Evolutionary conservation across 2,113 vertebrate genomes (phyloP).

Genomic region (Chionomys nivalis): DNA sequence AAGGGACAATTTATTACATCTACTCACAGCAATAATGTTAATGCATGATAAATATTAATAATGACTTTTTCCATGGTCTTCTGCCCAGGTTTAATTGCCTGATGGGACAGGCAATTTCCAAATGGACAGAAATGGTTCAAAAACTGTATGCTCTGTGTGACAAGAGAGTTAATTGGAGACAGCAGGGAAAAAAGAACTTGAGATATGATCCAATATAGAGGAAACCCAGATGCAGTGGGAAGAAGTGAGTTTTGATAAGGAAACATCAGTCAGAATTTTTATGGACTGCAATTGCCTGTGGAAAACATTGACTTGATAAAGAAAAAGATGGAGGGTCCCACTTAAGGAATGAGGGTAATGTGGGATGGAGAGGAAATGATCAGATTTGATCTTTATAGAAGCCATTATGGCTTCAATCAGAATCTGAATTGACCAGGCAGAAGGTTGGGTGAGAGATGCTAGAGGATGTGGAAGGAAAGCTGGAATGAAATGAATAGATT

Average conservation of each 20-base stretch:
- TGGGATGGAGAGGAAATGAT: not conserved
- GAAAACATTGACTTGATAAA: not conserved
- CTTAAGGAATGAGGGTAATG: not conserved
- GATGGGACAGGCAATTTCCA: constrained; percentile 37
- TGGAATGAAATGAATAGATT: not conserved
- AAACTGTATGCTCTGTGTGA: not conserved
- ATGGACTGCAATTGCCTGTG: not conserved
- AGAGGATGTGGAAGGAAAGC: not conserved
- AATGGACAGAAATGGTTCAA: constrained; percentile 41
- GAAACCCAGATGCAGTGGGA: not conserved
- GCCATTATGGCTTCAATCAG: not conserved
- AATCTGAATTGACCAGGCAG: not conserved
- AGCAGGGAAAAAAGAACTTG: not conserved
- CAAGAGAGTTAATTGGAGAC: constrained; percentile 18
- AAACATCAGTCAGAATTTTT: not conserved
- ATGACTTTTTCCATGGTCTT: constrained; percentile 14
- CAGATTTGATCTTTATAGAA: not conserved
- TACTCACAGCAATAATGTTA: constrained; percentile 52
- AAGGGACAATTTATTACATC: constrained; percentile 43
- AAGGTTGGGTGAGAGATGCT: not conserved
- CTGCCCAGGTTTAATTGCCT: constrained; percentile 40
- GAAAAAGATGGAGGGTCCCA: not conserved
- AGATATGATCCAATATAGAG: not conserved
- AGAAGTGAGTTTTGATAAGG: not conserved
- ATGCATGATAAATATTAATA: constrained; percentile 64